A percentile compares a stretch with the other conserved stretches of the same genome.
These are phyloP conservation scores for Rhinopomastus cyanomelas DNA, from an alignment of 2,113 vertebrate genomes.

Conservation along the genomic window DNA sequence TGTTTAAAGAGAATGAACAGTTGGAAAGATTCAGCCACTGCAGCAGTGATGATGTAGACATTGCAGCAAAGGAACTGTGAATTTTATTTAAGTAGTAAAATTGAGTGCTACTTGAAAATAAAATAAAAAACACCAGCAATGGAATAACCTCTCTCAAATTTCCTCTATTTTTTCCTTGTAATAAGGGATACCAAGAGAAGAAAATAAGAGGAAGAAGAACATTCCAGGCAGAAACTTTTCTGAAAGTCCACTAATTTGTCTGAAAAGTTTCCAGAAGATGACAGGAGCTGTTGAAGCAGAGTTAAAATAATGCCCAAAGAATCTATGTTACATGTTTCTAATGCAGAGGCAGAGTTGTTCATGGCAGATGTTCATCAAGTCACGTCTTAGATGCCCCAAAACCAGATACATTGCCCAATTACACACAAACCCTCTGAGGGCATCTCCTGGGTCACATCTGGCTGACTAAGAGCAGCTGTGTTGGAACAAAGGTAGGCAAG, in stretches of 20 bases:
- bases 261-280: background rate
- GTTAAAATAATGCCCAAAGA: background rate
- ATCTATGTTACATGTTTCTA: background rate
- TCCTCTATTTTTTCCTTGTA: background rate
- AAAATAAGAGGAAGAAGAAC: background rate
- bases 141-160: background rate
- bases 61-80: background rate
- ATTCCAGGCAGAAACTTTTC: background rate
- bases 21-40: background rate
- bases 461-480: slow-evolving; percentile 11
- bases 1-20: background rate
- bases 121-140: background rate
- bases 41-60: background rate
- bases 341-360: background rate
- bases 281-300: background rate
- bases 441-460: slow-evolving; percentile 45
- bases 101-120: background rate
- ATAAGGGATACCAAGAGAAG: background rate
- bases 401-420: slow-evolving; percentile 23
- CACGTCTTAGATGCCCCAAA: slow-evolving; percentile 13
- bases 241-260: background rate
- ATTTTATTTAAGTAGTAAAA: background rate
- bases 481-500: slow-evolving; percentile 14
- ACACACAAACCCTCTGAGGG: slow-evolving; percentile 2
- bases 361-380: slow-evolving; percentile 16